Evolutionary conservation across 2,797 vertebrate genomes (phyloP).

Genomic region (Brachyrhaphis roseni): DNA sequence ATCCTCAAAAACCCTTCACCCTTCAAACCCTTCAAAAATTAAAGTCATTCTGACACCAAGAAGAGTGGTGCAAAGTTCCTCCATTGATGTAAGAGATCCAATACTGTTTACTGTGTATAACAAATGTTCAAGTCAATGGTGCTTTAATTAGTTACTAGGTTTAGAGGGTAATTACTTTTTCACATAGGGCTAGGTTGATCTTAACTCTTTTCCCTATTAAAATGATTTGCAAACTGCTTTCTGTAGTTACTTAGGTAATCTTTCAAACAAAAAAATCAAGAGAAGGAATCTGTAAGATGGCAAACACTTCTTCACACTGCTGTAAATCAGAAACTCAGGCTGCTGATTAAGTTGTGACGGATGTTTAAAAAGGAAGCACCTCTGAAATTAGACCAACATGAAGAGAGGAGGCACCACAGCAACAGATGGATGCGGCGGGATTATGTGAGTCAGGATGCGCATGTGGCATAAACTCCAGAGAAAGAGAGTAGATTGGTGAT

Average conservation of each 20-base stretch:
- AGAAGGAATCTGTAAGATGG: neutral
- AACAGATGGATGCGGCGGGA: constrained; percentile 81
- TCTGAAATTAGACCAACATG: constrained; percentile 33
- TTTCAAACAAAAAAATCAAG: neutral
- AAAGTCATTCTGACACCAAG: neutral
- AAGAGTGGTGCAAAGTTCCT: neutral
- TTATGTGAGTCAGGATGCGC: constrained; percentile 77
- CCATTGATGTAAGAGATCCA: neutral
- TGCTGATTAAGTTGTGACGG: neutral
- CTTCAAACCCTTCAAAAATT: too few species aligned
- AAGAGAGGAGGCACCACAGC: constrained; percentile 59
- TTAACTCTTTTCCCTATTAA: neutral
- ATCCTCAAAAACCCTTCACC: neutral
- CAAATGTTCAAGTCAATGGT: neutral
- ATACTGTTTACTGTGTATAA: neutral
- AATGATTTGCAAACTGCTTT: neutral
- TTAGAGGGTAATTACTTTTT: neutral
- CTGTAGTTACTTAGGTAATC: neutral
- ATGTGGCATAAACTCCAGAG: constrained; percentile 78
- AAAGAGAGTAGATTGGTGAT: constrained; percentile 62
- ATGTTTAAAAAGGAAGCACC: constrained; percentile 10
- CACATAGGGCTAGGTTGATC: neutral
- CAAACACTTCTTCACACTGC: neutral
- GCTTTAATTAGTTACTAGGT: neutral
- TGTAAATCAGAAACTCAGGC: neutral